These are phyloP conservation scores for Archocentrus centrarchus DNA, from an alignment of 2,113 vertebrate species.

Conservation along the genomic window DNA sequence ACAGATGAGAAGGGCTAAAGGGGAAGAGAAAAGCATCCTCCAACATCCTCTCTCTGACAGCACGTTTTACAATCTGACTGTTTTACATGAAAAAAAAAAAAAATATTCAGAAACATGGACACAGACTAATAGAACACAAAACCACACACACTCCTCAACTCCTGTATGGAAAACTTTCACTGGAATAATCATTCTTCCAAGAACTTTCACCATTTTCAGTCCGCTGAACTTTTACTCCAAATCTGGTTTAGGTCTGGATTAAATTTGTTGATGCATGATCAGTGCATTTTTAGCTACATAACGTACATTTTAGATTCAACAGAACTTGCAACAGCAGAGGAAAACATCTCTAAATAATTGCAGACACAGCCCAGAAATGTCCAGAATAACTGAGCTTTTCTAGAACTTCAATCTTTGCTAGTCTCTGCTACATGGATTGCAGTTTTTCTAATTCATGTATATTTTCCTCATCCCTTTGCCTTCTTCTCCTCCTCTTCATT, in stretches of 20 bases:
- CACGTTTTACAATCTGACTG: constrained; percentile 38
- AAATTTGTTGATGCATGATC: neutral
- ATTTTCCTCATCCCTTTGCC: too few species aligned
- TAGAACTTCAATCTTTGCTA: neutral
- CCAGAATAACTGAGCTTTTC: neutral
- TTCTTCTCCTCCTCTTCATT: too few species aligned
- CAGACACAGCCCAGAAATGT: neutral
- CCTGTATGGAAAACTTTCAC: neutral
- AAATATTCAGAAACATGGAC: constrained; percentile 45
- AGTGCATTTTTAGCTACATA: neutral
- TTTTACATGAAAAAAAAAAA: constrained; percentile 67
- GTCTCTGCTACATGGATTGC: too few species aligned
- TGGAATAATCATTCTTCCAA: neutral
- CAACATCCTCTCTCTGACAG: constrained; percentile 52
- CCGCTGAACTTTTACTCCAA: neutral
- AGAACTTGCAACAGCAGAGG: neutral
- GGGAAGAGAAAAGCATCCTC: constrained; percentile 13
- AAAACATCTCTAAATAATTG: neutral
- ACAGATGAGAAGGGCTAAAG: constrained; percentile 17
- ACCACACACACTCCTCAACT: neutral
- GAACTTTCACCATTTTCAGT: neutral
- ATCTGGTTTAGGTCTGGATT: neutral
- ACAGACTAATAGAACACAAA: neutral
- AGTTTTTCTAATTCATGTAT: too few species aligned
- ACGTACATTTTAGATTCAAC: neutral